phyloP scores from a whole-genome alignment of 2,113 vertebrate species.

The Hyperopisus bebe region DNA sequence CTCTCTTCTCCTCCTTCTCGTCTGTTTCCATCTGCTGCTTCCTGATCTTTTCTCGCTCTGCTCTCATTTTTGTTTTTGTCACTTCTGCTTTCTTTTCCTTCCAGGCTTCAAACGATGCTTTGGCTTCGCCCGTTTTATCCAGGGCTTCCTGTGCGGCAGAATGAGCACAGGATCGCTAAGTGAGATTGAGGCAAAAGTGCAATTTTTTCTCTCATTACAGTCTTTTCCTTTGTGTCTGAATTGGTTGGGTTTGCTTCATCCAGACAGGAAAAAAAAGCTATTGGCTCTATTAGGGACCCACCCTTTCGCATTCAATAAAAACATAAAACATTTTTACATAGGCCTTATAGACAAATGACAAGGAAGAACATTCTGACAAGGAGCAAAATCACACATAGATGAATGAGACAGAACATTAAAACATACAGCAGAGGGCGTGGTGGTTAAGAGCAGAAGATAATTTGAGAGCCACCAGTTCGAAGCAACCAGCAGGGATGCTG shows the following conservation, averaged over 20 bases:
- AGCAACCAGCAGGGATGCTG: not conserved
- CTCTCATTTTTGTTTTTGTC: slow-evolving; percentile 60
- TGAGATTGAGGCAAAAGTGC: not conserved
- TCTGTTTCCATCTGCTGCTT: slow-evolving; percentile 59
- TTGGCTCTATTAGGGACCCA: not conserved
- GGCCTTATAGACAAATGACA: not conserved
- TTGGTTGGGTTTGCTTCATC: not conserved
- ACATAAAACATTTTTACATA: not conserved
- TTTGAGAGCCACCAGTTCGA: not conserved
- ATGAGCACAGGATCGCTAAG: not conserved
- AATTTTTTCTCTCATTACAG: not conserved
- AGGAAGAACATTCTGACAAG: not conserved
- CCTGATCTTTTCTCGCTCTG: slow-evolving; percentile 57
- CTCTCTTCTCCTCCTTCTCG: slow-evolving; percentile 61
- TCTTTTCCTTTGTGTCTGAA: not conserved
- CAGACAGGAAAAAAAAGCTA: not conserved
- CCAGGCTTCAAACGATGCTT: slow-evolving; percentile 82
- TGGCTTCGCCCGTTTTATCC: slow-evolving; percentile 70
- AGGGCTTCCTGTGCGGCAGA: slow-evolving; percentile 42
- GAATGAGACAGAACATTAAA: not conserved
- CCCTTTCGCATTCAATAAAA: not conserved
- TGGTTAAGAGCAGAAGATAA: not conserved
- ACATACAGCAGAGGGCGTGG: not conserved
- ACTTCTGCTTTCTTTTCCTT: slow-evolving; percentile 73
- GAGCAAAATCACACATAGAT: not conserved